Percentiles rank a stretch among this genome's conserved stretches.
Evolutionary conservation across 2,888 invertebrate genomes (phyloP).

Genomic region (Oeneis ivallda): DNA sequence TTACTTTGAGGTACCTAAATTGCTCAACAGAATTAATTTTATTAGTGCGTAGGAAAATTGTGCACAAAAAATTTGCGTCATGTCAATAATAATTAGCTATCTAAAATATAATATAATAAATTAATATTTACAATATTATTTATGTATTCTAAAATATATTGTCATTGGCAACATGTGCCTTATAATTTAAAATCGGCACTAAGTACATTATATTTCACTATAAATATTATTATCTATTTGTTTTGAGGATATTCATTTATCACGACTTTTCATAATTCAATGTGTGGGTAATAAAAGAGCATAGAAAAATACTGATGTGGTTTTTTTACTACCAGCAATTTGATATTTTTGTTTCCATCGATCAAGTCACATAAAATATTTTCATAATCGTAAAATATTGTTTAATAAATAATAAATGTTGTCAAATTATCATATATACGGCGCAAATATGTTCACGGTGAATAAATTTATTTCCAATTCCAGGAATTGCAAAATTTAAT

Average conservation of each 20-base stretch:
- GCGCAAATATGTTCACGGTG: no score
- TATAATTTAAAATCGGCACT: conserved; percentile 31
- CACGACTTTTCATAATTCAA: conserved; percentile 22
- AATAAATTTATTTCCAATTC: no score
- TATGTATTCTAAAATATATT: conserved; percentile 47
- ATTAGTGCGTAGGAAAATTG: background rate
- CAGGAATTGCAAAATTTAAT: no score
- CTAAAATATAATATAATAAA: conserved; percentile 7
- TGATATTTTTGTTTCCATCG: conserved; percentile 8
- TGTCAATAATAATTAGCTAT: background rate
- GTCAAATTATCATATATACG: no score
- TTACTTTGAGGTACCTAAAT: no score
- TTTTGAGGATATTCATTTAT: conserved; percentile 20
- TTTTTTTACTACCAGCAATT: conserved; percentile 30
- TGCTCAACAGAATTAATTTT: conserved; percentile 6
- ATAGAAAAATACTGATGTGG: conserved; percentile 65
- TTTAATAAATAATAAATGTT: no score
- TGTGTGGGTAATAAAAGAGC: conserved; percentile 44
- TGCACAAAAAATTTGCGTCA: background rate
- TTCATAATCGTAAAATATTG: no score
- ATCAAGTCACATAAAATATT: background rate
- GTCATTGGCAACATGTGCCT: conserved; percentile 66
- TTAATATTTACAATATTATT: conserved; percentile 15
- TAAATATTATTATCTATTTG: conserved; percentile 19
- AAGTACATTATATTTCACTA: conserved; percentile 4